Evolutionary conservation across 2,888 invertebrate species (phyloP).

Genomic region (Candidula unifasciata): DNA sequence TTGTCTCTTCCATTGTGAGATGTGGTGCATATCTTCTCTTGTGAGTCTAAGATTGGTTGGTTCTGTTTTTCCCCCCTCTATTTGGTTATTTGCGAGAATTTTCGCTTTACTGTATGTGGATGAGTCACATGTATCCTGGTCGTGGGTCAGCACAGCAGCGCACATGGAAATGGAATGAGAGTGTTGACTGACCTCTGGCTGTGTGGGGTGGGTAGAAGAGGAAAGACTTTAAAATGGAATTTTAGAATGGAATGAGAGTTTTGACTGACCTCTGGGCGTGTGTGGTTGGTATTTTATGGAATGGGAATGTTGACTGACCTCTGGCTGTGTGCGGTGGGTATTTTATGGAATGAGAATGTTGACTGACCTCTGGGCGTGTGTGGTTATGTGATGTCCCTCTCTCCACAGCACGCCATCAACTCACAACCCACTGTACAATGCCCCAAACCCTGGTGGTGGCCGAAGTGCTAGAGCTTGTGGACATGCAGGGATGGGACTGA

Average conservation of each 20-base stretch:
- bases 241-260: not conserved
- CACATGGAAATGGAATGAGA: not conserved
- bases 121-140: too few species aligned
- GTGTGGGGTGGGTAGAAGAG: too few species aligned
- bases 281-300: not conserved
- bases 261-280: not conserved
- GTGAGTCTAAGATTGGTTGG: too few species aligned
- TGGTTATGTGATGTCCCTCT: constrained; percentile 1
- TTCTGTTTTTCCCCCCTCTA: too few species aligned
- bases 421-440: constrained; percentile 13
- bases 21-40: too few species aligned
- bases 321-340: not conserved
- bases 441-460: constrained; percentile 39
- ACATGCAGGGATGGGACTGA: not conserved
- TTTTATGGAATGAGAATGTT: not conserved
- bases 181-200: too few species aligned
- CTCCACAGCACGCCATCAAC: constrained; percentile 33
- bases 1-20: too few species aligned
- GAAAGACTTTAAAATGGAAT: too few species aligned
- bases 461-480: not conserved
- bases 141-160: too few species aligned
- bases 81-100: too few species aligned
- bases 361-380: not conserved
- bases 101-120: too few species aligned
- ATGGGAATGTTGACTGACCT: not conserved